These are phyloP conservation scores for Ferdinandea cuprea DNA, from an alignment of 2,888 invertebrate species.

Conservation along the genomic window DNA sequence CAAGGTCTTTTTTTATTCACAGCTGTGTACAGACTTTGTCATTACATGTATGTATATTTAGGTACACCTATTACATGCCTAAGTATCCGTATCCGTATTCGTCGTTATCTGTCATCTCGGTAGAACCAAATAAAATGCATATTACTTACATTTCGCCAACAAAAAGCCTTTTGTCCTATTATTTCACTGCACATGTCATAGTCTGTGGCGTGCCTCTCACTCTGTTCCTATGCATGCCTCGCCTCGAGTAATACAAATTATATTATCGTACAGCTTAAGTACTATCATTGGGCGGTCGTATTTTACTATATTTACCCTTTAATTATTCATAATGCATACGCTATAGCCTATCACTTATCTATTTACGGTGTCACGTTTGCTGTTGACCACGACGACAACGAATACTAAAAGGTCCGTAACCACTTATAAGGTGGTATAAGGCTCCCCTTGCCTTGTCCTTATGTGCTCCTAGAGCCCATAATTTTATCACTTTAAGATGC, in stretches of 20 bases:
- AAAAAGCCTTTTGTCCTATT: constrained; percentile 38
- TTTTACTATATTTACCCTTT: constrained; percentile 53
- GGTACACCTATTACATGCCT: background rate
- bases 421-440: constrained; percentile 28
- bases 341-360: constrained; percentile 62
- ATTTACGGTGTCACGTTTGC: constrained; percentile 59
- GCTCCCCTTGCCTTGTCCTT: too few species aligned
- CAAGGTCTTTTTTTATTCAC: background rate
- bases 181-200: constrained; percentile 25
- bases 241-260: constrained; percentile 10
- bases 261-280: constrained; percentile 38
- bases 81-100: background rate
- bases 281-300: constrained; percentile 50
- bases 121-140: constrained; percentile 7
- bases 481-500: constrained; percentile 57
- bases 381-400: constrained; percentile 15
- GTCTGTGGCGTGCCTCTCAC: background rate
- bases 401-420: constrained; percentile 17
- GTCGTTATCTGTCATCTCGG: constrained; percentile 17
- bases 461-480: background rate
- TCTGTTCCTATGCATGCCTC: background rate
- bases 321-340: constrained; percentile 67
- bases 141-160: constrained; percentile 11
- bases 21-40: background rate
- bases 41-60: too few species aligned